Conservation (phyloP, 1,140 invertebrate genomes). For the Trichonephila clavata region DNA sequence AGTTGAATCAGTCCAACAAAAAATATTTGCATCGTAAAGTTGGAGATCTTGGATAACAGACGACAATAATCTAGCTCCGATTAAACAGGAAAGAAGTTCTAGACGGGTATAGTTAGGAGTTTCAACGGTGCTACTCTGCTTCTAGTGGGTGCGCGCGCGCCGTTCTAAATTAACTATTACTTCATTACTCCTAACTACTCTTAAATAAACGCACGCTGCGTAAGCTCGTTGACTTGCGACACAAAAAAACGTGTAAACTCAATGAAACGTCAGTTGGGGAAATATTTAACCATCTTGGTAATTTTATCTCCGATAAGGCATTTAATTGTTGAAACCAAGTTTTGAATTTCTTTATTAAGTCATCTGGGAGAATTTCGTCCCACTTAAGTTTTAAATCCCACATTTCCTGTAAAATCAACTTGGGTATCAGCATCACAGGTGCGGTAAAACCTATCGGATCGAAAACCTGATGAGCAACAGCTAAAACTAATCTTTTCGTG, state of each 20-base stretch:
- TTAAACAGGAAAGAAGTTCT: background rate
- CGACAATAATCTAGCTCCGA: background rate
- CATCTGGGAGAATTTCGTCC: background rate
- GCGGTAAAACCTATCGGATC: background rate
- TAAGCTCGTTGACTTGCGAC: too few species aligned
- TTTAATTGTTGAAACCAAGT: background rate
- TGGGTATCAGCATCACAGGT: background rate
- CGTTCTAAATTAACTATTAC: too few species aligned
- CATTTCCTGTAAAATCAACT: background rate
- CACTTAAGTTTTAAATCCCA: background rate
- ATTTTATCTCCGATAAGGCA: background rate
- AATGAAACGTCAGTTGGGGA: too few species aligned
- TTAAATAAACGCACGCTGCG: too few species aligned
- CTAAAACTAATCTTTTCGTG: background rate
- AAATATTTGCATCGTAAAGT: background rate
- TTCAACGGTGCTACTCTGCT: too few species aligned
- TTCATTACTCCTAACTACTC: too few species aligned
- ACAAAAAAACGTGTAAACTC: too few species aligned
- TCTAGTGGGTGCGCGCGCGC: too few species aligned
- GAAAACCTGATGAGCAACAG: too few species aligned
- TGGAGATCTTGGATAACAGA: background rate
- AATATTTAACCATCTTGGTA: background rate
- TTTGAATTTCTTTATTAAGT: background rate
- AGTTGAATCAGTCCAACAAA: slow-evolving; percentile 15
- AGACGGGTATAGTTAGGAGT: too few species aligned